Percentiles rank a stretch among this genome's conserved stretches.
Conservation (phyloP, 2,113 vertebrate genomes). For the Trichomycterus rosablanca region DNA sequence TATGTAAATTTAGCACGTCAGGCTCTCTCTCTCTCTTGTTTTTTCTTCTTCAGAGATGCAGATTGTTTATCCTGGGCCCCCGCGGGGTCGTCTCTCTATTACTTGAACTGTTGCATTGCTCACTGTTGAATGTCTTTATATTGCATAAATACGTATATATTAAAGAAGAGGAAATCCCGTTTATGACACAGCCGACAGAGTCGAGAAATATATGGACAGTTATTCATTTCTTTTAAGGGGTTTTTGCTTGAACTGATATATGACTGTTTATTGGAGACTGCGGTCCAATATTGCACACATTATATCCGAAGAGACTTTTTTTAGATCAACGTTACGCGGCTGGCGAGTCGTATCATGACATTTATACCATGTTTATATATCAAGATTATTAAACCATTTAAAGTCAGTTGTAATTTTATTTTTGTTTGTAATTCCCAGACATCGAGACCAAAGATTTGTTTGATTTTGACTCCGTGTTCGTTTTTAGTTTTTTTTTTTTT, state of each 20-base stretch:
- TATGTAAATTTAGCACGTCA: slow-evolving; percentile 10
- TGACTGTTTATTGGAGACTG: slow-evolving; percentile 38
- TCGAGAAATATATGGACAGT: slow-evolving; percentile 28
- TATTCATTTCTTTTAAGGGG: slow-evolving; percentile 38
- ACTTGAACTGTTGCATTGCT: slow-evolving; percentile 71
- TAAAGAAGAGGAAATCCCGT: slow-evolving; percentile 50
- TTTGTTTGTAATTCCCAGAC: slow-evolving; percentile 26
- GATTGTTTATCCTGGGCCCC: slow-evolving; percentile 47
- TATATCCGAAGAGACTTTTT: slow-evolving; percentile 40
- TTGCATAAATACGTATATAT: slow-evolving; percentile 59
- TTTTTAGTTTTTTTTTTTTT: slow-evolving; percentile 17
- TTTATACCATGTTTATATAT: slow-evolving; percentile 22
- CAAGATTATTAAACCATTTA: slow-evolving; percentile 27
- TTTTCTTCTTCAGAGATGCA: slow-evolving; percentile 36
- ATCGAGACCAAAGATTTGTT: slow-evolving; percentile 71
- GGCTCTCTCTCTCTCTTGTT: slow-evolving; percentile 19
- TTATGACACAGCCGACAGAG: slow-evolving; percentile 44
- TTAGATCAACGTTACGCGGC: slow-evolving; percentile 29
- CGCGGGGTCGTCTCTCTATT: slow-evolving; percentile 53
- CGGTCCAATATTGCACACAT: slow-evolving; percentile 60
- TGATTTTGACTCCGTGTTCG: slow-evolving; percentile 51
- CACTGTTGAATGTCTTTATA: slow-evolving; percentile 75
- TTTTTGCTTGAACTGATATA: slow-evolving; percentile 39
- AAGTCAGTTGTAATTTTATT: slow-evolving; percentile 9
- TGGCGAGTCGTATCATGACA: slow-evolving; percentile 13